These are phyloP conservation scores for Pegea sp. DNA, from an alignment of 23 tunicate genomes.

Conservation along the genomic window DNA sequence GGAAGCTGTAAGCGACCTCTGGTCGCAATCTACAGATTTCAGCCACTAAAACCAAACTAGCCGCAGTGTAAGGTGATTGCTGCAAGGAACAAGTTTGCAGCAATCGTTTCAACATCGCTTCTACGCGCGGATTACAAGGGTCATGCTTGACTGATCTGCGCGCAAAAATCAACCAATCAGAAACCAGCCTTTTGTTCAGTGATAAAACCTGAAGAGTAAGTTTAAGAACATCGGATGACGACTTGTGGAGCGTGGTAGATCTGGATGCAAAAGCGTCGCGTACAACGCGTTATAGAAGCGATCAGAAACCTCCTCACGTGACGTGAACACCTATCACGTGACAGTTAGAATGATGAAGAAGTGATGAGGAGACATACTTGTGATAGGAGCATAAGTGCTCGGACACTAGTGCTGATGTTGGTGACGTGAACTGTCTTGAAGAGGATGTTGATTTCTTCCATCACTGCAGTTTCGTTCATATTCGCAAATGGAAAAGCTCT, in stretches of 20 bases:
- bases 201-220: slow-evolving; percentile 32
- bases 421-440: slow-evolving; percentile 50
- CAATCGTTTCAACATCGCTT: slow-evolving; percentile 40
- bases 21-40: slow-evolving; percentile 15
- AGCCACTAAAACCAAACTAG: slow-evolving; percentile 28
- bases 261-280: slow-evolving; percentile 17
- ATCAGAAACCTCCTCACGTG: slow-evolving; percentile 42
- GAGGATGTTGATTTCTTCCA: slow-evolving; percentile 23
- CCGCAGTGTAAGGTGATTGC: slow-evolving; percentile 32
- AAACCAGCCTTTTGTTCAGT: not conserved
- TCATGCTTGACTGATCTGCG: slow-evolving; percentile 54
- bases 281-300: slow-evolving; percentile 67
- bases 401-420: slow-evolving; percentile 38
- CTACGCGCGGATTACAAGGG: slow-evolving; percentile 26
- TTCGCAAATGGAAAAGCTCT: slow-evolving; percentile 72
- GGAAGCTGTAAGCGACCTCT: slow-evolving; percentile 2
- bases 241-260: slow-evolving; percentile 15
- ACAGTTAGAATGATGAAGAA: not conserved
- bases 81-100: slow-evolving; percentile 38
- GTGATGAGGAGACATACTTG: slow-evolving; percentile 13
- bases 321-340: slow-evolving; percentile 15
- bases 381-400: slow-evolving; percentile 31
- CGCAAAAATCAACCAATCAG: not conserved
- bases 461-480: slow-evolving; percentile 11
- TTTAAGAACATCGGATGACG: slow-evolving; percentile 68